These are phyloP conservation scores for Delphinus delphis DNA, from an alignment of 2,113 vertebrate species.

Conservation along the genomic window DNA sequence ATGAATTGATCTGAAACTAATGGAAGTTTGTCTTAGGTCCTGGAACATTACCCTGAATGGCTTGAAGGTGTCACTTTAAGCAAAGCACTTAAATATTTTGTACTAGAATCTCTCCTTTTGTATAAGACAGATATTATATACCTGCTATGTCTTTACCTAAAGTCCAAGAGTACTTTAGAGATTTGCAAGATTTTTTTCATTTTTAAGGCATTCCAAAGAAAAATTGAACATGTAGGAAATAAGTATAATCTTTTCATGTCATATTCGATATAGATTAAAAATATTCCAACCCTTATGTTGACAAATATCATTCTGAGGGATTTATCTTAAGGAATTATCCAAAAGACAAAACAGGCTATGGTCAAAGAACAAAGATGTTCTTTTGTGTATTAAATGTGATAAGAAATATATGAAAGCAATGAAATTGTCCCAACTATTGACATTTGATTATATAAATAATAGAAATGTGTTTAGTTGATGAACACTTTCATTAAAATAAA, in stretches of 20 bases:
- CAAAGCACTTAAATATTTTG: slow-evolving; percentile 47
- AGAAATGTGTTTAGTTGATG: not conserved
- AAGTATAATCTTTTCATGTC: not conserved
- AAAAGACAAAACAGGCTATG: not conserved
- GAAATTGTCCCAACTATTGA: not conserved
- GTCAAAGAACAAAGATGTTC: not conserved
- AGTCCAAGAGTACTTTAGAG: not conserved
- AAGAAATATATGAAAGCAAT: not conserved
- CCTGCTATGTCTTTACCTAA: not conserved
- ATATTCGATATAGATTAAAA: not conserved
- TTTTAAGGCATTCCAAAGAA: slow-evolving; percentile 27
- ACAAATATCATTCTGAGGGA: not conserved
- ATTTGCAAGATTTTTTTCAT: not conserved
- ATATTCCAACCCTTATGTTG: not conserved
- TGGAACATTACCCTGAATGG: slow-evolving; percentile 38
- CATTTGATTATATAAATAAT: not conserved
- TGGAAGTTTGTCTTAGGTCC: not conserved
- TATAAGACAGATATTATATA: slow-evolving; percentile 15
- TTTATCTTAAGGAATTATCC: slow-evolving; percentile 21
- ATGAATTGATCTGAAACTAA: slow-evolving; percentile 62
- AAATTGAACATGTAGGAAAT: not conserved
- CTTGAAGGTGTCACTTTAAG: slow-evolving; percentile 33
- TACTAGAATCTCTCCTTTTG: not conserved
- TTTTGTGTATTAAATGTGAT: not conserved
- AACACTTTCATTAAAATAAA: not conserved